Evolutionary conservation across 2,797 vertebrate species (phyloP).

Genomic region (Pseudochirops cupreus): DNA sequence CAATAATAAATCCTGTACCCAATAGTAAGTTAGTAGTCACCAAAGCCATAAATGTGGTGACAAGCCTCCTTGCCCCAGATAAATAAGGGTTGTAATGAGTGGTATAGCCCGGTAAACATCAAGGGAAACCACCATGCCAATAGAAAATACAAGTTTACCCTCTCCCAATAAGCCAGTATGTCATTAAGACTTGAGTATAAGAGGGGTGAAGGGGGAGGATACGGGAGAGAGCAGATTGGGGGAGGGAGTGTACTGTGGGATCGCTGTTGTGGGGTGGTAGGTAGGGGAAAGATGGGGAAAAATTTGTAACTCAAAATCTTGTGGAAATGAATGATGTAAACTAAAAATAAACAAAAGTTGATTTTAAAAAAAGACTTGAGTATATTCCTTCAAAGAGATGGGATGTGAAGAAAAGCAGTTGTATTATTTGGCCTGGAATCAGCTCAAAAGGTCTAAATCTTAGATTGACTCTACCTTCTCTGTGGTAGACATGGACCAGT

Average conservation of each 20-base stretch:
- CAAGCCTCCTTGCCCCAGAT: neutral
- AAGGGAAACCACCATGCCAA: neutral
- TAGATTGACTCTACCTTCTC: neutral
- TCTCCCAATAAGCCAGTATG: neutral
- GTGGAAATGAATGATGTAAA: no score
- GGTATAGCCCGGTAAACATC: neutral
- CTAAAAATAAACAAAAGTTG: no score
- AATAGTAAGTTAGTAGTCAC: neutral
- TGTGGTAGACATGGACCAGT: neutral
- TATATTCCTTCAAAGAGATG: neutral
- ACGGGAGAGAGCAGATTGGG: no score
- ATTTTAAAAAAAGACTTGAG: neutral
- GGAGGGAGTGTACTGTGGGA: no score
- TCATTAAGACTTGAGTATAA: neutral
- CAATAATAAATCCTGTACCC: neutral
- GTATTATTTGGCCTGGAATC: neutral
- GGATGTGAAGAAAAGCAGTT: neutral
- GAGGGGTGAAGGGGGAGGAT: no score
- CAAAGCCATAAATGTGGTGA: neutral
- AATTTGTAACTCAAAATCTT: no score
- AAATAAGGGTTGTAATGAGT: neutral
- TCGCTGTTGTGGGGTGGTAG: no score
- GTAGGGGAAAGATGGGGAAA: no score
- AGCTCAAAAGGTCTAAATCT: neutral
- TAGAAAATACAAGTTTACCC: neutral